Evolutionary conservation across 2,113 vertebrate genomes (phyloP).

Genomic region (Spermophilus dauricus): DNA sequence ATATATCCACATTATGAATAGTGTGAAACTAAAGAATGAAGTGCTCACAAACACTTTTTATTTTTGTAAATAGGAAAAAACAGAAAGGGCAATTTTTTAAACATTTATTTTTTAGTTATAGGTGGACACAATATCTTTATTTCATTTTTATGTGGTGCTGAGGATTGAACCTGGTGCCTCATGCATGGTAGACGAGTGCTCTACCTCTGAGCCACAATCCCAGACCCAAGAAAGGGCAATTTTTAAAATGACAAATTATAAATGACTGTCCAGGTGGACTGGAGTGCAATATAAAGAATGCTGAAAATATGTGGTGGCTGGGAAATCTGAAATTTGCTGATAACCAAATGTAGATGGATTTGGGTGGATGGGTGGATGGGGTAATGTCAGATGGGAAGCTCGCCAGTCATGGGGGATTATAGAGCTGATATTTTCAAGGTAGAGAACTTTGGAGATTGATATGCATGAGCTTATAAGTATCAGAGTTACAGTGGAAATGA

Average conservation of each 20-base stretch:
- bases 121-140: too few relatives aligned
- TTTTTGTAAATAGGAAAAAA: slow-evolving; percentile 12
- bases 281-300: background rate
- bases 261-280: background rate
- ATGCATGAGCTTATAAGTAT: background rate
- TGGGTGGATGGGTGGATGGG: background rate
- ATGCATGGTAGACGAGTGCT: too few relatives aligned
- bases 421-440: background rate
- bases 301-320: background rate
- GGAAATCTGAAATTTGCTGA: background rate
- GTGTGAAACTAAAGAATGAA: background rate
- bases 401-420: background rate
- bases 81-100: background rate
- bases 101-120: too few relatives aligned
- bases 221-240: background rate
- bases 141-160: too few relatives aligned
- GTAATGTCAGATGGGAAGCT: background rate
- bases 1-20: background rate
- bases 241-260: slow-evolving; percentile 24
- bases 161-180: too few relatives aligned
- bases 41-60: slow-evolving; percentile 27
- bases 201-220: too few relatives aligned
- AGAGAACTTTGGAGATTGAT: slow-evolving; percentile 19
- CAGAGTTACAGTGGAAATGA: background rate
- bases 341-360: background rate